These are phyloP conservation scores for Osmerus mordax DNA, from an alignment of 2,113 vertebrate species.

Conservation along the genomic window DNA sequence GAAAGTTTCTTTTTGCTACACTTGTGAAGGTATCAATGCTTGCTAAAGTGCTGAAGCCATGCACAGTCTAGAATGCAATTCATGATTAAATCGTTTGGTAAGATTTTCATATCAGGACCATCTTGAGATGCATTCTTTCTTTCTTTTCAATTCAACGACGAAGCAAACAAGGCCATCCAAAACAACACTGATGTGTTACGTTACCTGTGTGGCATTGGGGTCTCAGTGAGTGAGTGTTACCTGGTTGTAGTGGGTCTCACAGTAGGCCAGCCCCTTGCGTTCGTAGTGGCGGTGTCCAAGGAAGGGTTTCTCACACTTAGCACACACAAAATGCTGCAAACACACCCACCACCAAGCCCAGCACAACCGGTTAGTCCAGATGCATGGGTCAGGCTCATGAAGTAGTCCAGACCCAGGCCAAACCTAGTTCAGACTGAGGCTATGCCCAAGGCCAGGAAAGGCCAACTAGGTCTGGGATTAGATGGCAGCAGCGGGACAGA, in stretches of 20 bases:
- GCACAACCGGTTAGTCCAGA: slow-evolving; percentile 49
- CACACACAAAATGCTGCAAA: slow-evolving; percentile 98
- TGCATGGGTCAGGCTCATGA: slow-evolving; percentile 4
- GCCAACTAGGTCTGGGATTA: background rate
- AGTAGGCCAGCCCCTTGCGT: slow-evolving; percentile 94
- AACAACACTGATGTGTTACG: background rate
- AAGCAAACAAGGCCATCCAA: background rate
- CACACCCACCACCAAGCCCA: slow-evolving; percentile 54
- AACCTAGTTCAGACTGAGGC: background rate
- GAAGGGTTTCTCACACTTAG: slow-evolving; percentile 99
- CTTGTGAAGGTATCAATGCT: background rate
- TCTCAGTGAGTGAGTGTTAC: slow-evolving; percentile 62
- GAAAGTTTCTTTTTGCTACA: background rate
- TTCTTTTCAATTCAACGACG: too few species aligned
- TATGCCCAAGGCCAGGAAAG: background rate
- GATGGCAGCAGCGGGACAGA: background rate
- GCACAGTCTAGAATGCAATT: background rate
- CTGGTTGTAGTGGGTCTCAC: slow-evolving; percentile 99
- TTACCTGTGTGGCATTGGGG: background rate
- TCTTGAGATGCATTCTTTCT: too few species aligned
- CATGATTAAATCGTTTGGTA: too few species aligned
- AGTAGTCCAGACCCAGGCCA: slow-evolving; percentile 8
- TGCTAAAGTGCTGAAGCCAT: background rate
- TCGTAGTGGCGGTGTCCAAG: slow-evolving; percentile 97
- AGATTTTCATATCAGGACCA: too few species aligned